phyloP scores from a whole-genome alignment of 2,113 vertebrate genomes.

The Elephantulus edwardii region DNA sequence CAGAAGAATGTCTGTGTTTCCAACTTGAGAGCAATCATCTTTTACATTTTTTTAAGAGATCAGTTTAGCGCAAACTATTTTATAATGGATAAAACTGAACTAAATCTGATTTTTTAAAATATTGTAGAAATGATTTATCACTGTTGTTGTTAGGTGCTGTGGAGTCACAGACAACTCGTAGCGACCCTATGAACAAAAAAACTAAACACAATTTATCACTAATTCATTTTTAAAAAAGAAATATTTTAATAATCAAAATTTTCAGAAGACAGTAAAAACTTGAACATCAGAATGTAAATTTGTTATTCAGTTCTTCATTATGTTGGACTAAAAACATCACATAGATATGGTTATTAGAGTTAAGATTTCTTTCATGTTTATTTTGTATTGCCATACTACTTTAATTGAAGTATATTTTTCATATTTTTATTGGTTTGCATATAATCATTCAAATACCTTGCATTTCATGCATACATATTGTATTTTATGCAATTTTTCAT shows the following conservation, averaged over 20 bases:
- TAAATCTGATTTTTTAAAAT: not conserved
- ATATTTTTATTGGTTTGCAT: too few species aligned
- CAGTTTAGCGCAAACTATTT: not conserved
- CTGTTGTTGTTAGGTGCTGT: too few species aligned
- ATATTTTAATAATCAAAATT: not conserved
- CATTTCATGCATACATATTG: too few species aligned
- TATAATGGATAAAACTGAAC: not conserved
- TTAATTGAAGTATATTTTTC: conserved; percentile 21
- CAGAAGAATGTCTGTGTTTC: too few species aligned
- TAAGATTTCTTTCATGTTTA: conserved; percentile 16
- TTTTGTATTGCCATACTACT: not conserved
- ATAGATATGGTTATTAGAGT: not conserved
- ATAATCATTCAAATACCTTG: too few species aligned
- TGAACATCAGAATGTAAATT: not conserved
- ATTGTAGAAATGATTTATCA: not conserved
- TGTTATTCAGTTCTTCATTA: not conserved
- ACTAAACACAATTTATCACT: too few species aligned
- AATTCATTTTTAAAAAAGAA: not conserved
- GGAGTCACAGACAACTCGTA: too few species aligned
- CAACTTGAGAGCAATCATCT: too few species aligned
- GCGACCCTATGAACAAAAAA: too few species aligned
- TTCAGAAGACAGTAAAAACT: not conserved
- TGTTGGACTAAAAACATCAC: not conserved
- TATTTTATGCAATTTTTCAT: too few species aligned
- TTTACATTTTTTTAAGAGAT: not conserved